Conservation (phyloP, 2,888 invertebrate genomes). For the Omphaloscelis lunosa region DNA sequence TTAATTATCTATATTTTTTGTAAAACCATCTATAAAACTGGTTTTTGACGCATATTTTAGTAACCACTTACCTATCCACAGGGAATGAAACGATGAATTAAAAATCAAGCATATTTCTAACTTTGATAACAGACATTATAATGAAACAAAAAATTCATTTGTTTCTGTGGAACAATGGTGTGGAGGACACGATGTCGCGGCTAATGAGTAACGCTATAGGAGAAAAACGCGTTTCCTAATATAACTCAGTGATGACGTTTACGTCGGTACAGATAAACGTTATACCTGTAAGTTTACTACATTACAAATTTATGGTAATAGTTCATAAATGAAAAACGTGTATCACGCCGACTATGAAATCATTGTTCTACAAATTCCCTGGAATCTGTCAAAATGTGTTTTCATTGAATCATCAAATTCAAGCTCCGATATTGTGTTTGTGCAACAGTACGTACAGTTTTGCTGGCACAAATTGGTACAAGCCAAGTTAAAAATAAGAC, state of each 20-base stretch:
- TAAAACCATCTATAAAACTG: constrained; percentile 25
- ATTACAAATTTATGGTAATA: constrained; percentile 40
- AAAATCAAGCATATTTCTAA: constrained; percentile 16
- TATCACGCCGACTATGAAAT: constrained; percentile 53
- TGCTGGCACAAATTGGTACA: constrained; percentile 76
- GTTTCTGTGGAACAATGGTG: constrained; percentile 33
- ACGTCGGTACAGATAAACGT: constrained; percentile 31
- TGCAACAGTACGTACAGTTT: constrained; percentile 61
- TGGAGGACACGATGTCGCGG: constrained; percentile 47
- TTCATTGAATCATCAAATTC: constrained; percentile 56
- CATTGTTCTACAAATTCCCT: constrained; percentile 65
- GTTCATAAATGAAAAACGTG: constrained; percentile 35
- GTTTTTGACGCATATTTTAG: constrained; percentile 24
- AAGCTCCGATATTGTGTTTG: constrained; percentile 52
- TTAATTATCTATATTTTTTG: constrained; percentile 4
- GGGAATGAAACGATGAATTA: background rate
- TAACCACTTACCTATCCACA: background rate
- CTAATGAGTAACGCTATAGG: constrained; percentile 37
- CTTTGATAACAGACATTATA: constrained; percentile 14
- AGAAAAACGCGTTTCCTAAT: constrained; percentile 56
- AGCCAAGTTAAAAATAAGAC: constrained; percentile 75
- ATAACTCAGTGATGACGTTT: constrained; percentile 51
- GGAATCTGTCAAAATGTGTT: constrained; percentile 61
- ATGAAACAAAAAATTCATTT: constrained; percentile 12
- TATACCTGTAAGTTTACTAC: constrained; percentile 32